These are phyloP conservation scores for Vicugna pacos DNA, from an alignment of 2,113 vertebrate species.

Conservation along the genomic window DNA sequence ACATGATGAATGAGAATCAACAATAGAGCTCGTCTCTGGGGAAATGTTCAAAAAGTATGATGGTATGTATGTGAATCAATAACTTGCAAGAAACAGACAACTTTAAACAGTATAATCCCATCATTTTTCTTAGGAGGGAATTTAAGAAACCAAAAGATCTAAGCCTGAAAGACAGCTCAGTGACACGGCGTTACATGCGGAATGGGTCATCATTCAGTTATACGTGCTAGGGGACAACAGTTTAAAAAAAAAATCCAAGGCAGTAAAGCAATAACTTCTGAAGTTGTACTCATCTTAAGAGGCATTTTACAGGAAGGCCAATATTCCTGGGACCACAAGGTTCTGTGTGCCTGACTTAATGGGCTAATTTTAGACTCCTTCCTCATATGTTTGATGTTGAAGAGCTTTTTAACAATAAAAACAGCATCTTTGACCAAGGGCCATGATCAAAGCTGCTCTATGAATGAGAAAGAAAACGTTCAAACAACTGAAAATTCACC, in stretches of 20 bases:
- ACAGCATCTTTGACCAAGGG: slow-evolving; percentile 56
- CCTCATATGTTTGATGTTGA: slow-evolving; percentile 16
- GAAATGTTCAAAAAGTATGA: not conserved
- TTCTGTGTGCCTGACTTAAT: not conserved
- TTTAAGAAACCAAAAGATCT: slow-evolving; percentile 23
- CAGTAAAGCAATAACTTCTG: not conserved
- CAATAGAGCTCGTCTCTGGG: not conserved
- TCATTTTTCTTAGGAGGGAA: slow-evolving; percentile 16
- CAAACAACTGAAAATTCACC: not conserved
- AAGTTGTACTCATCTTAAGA: not conserved
- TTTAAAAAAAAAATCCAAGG: not conserved
- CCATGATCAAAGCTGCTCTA: slow-evolving; percentile 45
- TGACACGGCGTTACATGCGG: not conserved
- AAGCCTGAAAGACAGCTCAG: not conserved
- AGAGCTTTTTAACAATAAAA: slow-evolving; percentile 58
- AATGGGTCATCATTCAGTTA: slow-evolving; percentile 1
- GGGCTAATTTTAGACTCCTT: slow-evolving; percentile 25
- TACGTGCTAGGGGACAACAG: not conserved
- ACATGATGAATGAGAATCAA: not conserved
- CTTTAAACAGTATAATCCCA: not conserved
- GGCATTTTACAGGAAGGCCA: not conserved
- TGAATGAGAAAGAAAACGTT: slow-evolving; percentile 35
- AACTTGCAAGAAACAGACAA: not conserved
- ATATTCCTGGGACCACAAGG: slow-evolving; percentile 22
- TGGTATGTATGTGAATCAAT: not conserved